phyloP scores from a whole-genome alignment of 2,113 vertebrate genomes.

The Podarcis raffonei region DNA sequence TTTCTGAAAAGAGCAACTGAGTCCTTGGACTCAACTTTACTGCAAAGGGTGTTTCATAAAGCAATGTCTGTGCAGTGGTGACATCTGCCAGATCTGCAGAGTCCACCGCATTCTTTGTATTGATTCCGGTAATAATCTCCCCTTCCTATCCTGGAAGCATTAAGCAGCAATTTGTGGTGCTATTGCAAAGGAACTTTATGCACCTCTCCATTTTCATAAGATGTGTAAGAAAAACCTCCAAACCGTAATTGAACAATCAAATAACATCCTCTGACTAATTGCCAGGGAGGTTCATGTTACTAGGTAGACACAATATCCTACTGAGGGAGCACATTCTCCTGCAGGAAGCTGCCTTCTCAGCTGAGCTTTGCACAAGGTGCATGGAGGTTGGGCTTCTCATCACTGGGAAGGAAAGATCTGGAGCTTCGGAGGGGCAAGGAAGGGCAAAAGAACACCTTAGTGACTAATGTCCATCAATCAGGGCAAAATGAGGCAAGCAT shows the following conservation, averaged over 20 bases:
- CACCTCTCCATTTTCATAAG: background rate
- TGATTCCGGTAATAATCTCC: background rate
- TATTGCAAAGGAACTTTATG: background rate
- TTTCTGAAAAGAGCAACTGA: background rate
- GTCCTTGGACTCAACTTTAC: slow-evolving; percentile 7
- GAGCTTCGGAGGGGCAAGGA: background rate
- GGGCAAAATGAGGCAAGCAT: too few relatives aligned
- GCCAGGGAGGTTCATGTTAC: background rate
- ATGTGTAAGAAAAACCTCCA: background rate
- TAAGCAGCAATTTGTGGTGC: background rate
- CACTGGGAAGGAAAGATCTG: background rate
- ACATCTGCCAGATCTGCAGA: background rate
- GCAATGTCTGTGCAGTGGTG: background rate
- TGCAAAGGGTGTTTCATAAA: background rate
- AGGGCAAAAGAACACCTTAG: background rate
- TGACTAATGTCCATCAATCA: too few relatives aligned
- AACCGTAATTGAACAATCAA: background rate
- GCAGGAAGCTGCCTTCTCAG: background rate
- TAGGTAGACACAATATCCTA: background rate
- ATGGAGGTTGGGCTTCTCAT: background rate
- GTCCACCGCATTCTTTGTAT: background rate
- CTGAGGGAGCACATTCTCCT: background rate
- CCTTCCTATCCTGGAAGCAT: background rate
- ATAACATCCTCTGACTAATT: background rate
- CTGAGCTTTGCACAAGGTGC: background rate